phyloP scores from a whole-genome alignment of 2,113 vertebrate genomes.

The Scatophagus argus region DNA sequence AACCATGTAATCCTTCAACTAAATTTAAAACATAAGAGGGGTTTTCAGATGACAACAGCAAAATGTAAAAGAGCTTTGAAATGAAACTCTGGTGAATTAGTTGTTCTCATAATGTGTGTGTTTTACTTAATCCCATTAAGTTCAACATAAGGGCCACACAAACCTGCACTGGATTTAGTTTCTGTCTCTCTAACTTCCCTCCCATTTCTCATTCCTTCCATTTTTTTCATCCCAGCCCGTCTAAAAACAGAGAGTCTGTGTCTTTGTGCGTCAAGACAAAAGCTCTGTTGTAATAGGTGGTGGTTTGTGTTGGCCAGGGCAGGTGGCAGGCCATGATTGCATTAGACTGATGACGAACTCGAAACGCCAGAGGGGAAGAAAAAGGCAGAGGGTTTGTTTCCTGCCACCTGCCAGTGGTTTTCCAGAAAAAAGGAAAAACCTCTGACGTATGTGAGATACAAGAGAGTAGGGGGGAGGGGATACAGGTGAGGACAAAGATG shows the following conservation, averaged over 20 bases:
- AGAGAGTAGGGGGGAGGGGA: slow-evolving; percentile 11
- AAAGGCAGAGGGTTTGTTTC: slow-evolving; percentile 27
- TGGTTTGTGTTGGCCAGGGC: slow-evolving; percentile 39
- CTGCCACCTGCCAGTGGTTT: slow-evolving; percentile 34
- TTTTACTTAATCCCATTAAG: slow-evolving; percentile 16
- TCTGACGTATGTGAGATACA: slow-evolving; percentile 7
- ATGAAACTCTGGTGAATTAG: slow-evolving; percentile 23
- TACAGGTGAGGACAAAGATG: slow-evolving; percentile 28
- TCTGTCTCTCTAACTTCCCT: neutral
- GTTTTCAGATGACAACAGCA: slow-evolving; percentile 22
- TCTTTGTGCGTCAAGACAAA: slow-evolving; percentile 62
- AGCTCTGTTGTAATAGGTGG: slow-evolving; percentile 48
- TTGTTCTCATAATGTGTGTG: neutral
- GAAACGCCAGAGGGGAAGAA: slow-evolving; percentile 24
- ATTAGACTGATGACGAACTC: slow-evolving; percentile 56
- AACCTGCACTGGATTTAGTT: slow-evolving; percentile 10
- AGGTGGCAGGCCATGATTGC: slow-evolving; percentile 58
- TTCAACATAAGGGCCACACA: neutral
- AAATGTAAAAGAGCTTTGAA: slow-evolving; percentile 22
- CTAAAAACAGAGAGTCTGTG: slow-evolving; percentile 43
- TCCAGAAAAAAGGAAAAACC: neutral
- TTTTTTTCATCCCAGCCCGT: neutral
- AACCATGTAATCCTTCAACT: slow-evolving; percentile 8
- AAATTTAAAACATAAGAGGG: slow-evolving; percentile 9
- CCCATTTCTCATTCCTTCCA: slow-evolving; percentile 20